Base-by-base conservation (phyloP, 1,140 invertebrate genomes). In the Babylonia areolata region DNA sequence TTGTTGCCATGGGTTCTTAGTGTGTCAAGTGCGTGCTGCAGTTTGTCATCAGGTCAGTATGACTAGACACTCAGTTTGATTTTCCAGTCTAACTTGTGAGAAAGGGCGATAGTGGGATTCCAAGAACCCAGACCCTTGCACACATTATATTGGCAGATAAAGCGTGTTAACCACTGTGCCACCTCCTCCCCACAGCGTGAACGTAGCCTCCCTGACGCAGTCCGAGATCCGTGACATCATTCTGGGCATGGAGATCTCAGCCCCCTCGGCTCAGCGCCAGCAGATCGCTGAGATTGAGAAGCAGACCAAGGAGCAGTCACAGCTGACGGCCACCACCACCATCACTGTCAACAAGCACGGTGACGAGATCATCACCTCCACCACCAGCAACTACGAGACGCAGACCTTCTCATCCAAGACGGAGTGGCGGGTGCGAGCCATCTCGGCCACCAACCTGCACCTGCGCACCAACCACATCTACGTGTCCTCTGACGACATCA, bases 261-360 rank as follows among this genome's bases (percentile, higher is more conserved):
- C 99, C 0, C 99, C 99, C 0, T 99, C 98, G 0, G 98, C 98
- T 0, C 99, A 99, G 93, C 95, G 99, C 79, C 99, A 99, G 94
- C 99, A 99, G 94, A 99, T 99, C 89, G 99, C 99, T 2, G 99
- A 99, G 94, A 99, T 99, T 91, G 99, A 99, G 94, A 99, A 99
- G 93, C 99, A 99, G 95, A 99, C 99, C 11, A 99, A 99, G 93
- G 99, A 99, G 94, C 99, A 99, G 93, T 98, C 98, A 23, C 99
- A 99, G 92, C 95, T 99, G 1, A 99, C 99, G 0, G 98, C 99
- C 0, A 99, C 99, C 0, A 99, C 99, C 0, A 99, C 99, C 0
- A 95, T 98, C 85, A 99, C 99, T 0, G 98, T 99, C 12, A 99
- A 99, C 94, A 99, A 99, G 94, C 99, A 99, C 92, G 99, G 99